These are phyloP conservation scores for Mesocentrotus franciscanus DNA, from an alignment of 53 echinoderm and acorn worm genomes.

Conservation along the genomic window DNA sequence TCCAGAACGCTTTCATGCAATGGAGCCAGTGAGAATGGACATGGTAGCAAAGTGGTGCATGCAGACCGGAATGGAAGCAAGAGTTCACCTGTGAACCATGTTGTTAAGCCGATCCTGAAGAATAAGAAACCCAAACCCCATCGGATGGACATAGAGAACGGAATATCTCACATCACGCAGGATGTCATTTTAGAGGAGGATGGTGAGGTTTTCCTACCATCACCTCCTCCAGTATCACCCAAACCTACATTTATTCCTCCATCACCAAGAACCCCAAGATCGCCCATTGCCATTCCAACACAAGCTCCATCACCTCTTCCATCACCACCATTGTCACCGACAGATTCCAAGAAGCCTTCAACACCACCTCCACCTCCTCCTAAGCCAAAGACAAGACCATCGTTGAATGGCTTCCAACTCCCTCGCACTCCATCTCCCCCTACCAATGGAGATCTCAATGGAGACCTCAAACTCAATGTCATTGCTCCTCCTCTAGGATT, in stretches of 20 bases:
- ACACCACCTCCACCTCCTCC: constrained; percentile 60
- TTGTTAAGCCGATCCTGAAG: constrained; percentile 60
- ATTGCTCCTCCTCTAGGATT: constrained; percentile 58
- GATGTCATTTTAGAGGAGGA: constrained; percentile 65
- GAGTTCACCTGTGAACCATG: constrained; percentile 1
- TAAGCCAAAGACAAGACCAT: constrained; percentile 50
- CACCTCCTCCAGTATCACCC: constrained; percentile 26
- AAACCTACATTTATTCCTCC: constrained; percentile 14
- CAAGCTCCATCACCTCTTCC: neutral
- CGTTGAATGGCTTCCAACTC: constrained; percentile 16
- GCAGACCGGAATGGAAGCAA: neutral
- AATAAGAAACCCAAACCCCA: constrained; percentile 58
- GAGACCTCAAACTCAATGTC: constrained; percentile 33
- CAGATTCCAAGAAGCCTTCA: neutral
- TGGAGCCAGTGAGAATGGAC: constrained; percentile 34
- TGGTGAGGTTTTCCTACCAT: constrained; percentile 48
- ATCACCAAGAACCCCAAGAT: neutral
- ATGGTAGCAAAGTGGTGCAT: neutral
- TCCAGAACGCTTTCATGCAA: neutral
- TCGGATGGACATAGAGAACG: constrained; percentile 66
- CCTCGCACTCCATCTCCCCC: constrained; percentile 16
- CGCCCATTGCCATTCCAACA: neutral
- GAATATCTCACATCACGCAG: constrained; percentile 61
- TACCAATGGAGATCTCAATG: constrained; percentile 4
- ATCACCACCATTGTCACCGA: constrained; percentile 12